Evolutionary conservation across 92 coral and sea anemone genomes (phyloP).

Genomic region (Heliopora coerulea): DNA sequence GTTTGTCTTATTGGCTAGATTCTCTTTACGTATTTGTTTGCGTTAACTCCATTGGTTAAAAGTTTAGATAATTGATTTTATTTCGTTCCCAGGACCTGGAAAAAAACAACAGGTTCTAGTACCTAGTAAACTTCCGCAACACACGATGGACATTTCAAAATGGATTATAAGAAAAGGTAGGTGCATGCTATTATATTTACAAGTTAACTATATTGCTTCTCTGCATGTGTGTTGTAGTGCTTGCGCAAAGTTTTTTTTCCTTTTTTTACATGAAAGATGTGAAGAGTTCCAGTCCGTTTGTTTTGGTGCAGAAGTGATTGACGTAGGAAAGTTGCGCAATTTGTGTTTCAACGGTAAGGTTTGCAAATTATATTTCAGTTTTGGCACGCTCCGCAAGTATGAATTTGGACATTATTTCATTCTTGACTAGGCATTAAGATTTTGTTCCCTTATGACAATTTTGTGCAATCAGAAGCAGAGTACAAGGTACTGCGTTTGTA

Average conservation of each 20-base stretch:
- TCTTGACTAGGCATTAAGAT: no score
- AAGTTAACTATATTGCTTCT: not conserved
- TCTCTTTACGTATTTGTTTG: not conserved
- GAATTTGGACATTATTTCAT: no score
- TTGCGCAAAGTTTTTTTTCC: not conserved
- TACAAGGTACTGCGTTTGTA: no score
- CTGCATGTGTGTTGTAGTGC: not conserved
- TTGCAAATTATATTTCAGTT: no score
- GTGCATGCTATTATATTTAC: not conserved
- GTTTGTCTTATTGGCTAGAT: not conserved
- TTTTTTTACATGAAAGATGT: constrained; percentile 52
- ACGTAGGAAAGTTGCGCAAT: constrained; percentile 63
- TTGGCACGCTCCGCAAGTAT: no score
- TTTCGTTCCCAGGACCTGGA: not conserved
- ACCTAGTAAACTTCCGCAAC: not conserved
- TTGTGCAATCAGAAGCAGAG: no score
- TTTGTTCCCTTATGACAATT: no score
- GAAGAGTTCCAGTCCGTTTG: constrained; percentile 75
- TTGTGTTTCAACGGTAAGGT: constrained; percentile 84
- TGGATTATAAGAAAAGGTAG: constrained; percentile 5
- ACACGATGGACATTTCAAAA: no score
- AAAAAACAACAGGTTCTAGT: not conserved
- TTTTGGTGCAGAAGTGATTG: constrained; percentile 58
- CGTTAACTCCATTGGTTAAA: not conserved
- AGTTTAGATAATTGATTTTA: not conserved